Percentiles rank a stretch among this genome's conserved stretches.
phyloP scores from a whole-genome alignment of 2,797 vertebrate species.

The Smutsia gigantea region DNA sequence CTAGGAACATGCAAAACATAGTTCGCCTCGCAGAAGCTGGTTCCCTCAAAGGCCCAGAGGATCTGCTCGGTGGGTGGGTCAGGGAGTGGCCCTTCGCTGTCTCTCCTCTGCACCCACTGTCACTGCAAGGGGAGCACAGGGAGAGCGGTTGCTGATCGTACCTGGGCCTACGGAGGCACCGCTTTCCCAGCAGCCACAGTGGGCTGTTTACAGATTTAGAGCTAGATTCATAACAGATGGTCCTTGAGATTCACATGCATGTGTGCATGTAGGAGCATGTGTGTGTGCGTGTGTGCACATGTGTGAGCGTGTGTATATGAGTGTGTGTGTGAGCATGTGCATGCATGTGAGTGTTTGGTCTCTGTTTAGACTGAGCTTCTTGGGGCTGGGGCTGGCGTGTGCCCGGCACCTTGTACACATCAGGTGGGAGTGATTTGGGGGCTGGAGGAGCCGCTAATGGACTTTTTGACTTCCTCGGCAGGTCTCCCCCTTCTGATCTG shows the following conservation, averaged over 20 bases:
- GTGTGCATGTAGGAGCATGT: neutral
- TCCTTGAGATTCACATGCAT: neutral
- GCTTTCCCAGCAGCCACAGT: neutral
- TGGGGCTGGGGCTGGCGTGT: neutral
- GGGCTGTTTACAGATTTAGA: neutral
- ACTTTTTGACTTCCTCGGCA: constrained; percentile 73
- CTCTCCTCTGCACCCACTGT: fast-evolving
- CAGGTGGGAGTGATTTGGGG: neutral
- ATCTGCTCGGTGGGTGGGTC: too few relatives aligned
- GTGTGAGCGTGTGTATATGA: fast-evolving
- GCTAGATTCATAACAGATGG: neutral
- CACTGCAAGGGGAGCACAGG: neutral
- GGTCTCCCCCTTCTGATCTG: constrained; percentile 94
- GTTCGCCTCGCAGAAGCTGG: fast-evolving
- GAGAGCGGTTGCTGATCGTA: neutral
- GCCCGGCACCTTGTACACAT: neutral
- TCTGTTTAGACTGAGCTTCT: neutral
- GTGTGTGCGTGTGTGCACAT: too few relatives aligned
- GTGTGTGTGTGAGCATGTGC: fast-evolving
- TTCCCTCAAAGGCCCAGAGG: too few relatives aligned
- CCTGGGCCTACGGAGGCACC: fast-evolving
- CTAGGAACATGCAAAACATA: fast-evolving
- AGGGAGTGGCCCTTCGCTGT: too few relatives aligned
- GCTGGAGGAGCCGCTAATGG: neutral
- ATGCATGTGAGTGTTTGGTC: neutral